Base-by-base conservation (phyloP, 2,888 invertebrate species). In the Volucella zonaria region DNA sequence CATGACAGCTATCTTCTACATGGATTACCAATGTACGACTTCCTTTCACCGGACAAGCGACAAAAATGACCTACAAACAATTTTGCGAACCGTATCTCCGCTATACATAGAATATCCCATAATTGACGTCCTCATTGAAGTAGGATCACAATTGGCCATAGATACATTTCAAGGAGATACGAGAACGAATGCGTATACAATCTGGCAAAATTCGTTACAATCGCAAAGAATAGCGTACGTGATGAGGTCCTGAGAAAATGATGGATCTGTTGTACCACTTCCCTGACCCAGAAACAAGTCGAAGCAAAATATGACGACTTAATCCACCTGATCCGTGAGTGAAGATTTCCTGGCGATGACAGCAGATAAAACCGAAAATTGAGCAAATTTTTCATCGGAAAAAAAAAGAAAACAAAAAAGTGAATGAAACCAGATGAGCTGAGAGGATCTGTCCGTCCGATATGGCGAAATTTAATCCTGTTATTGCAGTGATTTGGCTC, bases 11-110 rank as follows among this genome's bases (percentile, higher is more conserved):
- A 4, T 31, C 31, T 6, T 80, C 67, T 75, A 75, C 58, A 78
- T 64, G 66, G 80, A 83, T 83, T 83, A 83, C 49, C 75, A 61
- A 83, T 61, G 83, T 83, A 79, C 83, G 80, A 75, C 80, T 79
- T 80, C 83, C 80, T 80, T 70, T 71, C 49, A 59, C 66, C 67
- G 74, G 79, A 75, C 79, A 79, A 79, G 40, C 51, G 40, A 45
- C 12, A 11, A 52, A 51, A 49, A 15, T 81, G 70, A 68, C 54
- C 68, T 58, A 75, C 62, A 82, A 83, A 74, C 79, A 79, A 43
- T 18, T 70, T 14, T 61, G 58, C 70, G 45, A 40, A 83, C 70
- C 83, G 80, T 83, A 83, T 83, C 83, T 83, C 83, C 83, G 75
- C 54, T 64, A 67, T n/a, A n/a, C n/a, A n/a, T 59, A 79, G 66